Base-by-base conservation (phyloP, 1,140 invertebrate species). In the Zophobas atratus region DNA sequence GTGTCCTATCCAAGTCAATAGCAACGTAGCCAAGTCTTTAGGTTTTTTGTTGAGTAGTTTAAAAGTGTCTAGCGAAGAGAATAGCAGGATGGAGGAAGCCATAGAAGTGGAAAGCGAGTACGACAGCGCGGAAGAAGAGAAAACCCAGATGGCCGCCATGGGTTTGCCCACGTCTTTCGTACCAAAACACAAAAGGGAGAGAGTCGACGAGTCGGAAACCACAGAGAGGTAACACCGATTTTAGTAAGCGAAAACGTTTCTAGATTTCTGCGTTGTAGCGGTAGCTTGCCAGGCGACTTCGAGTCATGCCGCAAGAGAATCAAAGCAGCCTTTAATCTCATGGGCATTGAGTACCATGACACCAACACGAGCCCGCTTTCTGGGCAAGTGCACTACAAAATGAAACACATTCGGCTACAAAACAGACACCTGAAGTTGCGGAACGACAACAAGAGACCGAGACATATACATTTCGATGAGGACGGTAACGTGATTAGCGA, bases 381-480 rank as follows among this genome's bases (percentile, higher is more conserved):
- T 79, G 92, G 92, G 1, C 87, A 90, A 77, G 87, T 93, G 1
- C 87, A 91, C 48, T 93, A 92, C 81, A 89, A 89, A 70, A 92
- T 93, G 84, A 87, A 88, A 73, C 89, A 91, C 82, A 91, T 92
- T 73, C 86, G 89, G 60, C 84, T 88, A 46, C 90, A 91, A 79
- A 91, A 91, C 84, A 85, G 89, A 35, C 88, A 89, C 75, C 81
- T 90, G 1, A 90, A 88, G 82, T 86, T 91, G 77, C 87, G 88
- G 4, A 80, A 84, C 1, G 83, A 80, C 67, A 81, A 84, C 51
- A 81, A 86, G 2, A 86, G 86, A 63, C 83, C 88, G 5, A 91
- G 88, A 79, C 91, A 92, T 82, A 91, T 88, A 35, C 90, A 90
- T 80, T 92, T 92, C 83, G 91, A 93, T 84, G 92, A 93, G 57